These are phyloP conservation scores for Plutella xylostella DNA, from an alignment of 2,888 invertebrate species.

Conservation along the genomic window DNA sequence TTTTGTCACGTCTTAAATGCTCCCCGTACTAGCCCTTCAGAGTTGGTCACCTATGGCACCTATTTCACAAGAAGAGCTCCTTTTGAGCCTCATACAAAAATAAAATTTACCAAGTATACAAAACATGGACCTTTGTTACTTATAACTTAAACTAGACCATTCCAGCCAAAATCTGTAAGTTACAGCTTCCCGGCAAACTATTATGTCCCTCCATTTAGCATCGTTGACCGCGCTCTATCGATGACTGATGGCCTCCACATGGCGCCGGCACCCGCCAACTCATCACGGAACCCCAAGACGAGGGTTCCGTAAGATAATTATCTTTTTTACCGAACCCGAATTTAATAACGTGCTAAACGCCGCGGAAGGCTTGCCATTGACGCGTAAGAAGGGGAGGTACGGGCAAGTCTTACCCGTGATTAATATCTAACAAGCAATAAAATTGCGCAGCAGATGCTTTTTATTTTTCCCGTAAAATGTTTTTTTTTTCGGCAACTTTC, in stretches of 20 bases:
- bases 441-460: conserved; percentile 59
- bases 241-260: conserved; percentile 63
- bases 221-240: conserved; percentile 59
- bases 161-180: too few relatives aligned
- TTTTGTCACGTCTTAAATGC: too few relatives aligned
- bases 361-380: conserved; percentile 64
- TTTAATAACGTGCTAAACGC: conserved; percentile 68
- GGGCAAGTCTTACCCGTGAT: conserved; percentile 26
- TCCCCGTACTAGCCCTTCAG: too few relatives aligned
- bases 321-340: conserved; percentile 65
- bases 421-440: conserved; percentile 51
- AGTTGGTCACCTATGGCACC: too few relatives aligned
- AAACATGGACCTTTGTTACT: too few relatives aligned
- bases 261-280: conserved; percentile 52
- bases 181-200: too few relatives aligned
- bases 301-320: conserved; percentile 65
- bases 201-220: conserved; percentile 31
- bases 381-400: conserved; percentile 50
- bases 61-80: too few relatives aligned
- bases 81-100: too few relatives aligned
- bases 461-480: conserved; percentile 43
- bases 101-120: too few relatives aligned
- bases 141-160: too few relatives aligned
- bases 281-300: conserved; percentile 54
- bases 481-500: conserved; percentile 27